These are phyloP conservation scores for Rhaphigaster nebulosa DNA, from an alignment of 2,888 invertebrate species.

Conservation along the genomic window DNA sequence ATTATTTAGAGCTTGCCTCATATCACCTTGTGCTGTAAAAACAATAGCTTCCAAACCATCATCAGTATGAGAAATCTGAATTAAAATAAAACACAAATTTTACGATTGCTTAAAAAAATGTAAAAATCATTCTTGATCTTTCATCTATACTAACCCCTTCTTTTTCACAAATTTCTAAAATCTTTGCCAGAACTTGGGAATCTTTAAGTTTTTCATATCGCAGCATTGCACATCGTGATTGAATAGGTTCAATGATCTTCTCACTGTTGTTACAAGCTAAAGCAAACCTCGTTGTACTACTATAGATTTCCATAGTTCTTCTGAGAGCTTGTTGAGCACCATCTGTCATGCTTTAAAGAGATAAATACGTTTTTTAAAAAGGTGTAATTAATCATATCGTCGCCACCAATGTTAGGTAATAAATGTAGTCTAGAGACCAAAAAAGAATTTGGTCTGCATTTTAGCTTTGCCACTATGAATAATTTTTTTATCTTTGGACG, in stretches of 20 bases:
- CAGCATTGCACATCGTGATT: slow-evolving; percentile 97
- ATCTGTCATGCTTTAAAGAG: slow-evolving; percentile 89
- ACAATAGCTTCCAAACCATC: slow-evolving; percentile 96
- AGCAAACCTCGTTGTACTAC: slow-evolving; percentile 96
- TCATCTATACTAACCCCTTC: slow-evolving; percentile 74
- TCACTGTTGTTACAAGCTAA: slow-evolving; percentile 98
- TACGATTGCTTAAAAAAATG: too few relatives aligned
- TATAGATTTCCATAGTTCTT: slow-evolving; percentile 98
- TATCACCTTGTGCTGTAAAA: slow-evolving; percentile 98
- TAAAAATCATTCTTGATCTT: too few relatives aligned
- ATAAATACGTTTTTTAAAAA: slow-evolving; percentile 47
- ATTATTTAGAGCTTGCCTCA: slow-evolving; percentile 98
- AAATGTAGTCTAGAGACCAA: too few relatives aligned
- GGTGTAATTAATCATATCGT: too few relatives aligned
- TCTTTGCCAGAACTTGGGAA: slow-evolving; percentile 88
- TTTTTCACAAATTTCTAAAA: slow-evolving; percentile 80
- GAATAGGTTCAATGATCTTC: slow-evolving; percentile 98
- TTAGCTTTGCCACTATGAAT: too few relatives aligned
- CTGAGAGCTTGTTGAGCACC: slow-evolving; percentile 98
- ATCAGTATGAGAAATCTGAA: slow-evolving; percentile 83
- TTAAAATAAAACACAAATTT: neutral
- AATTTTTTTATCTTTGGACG: too few relatives aligned
- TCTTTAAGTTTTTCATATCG: slow-evolving; percentile 92
- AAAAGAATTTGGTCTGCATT: too few relatives aligned
- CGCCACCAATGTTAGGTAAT: too few relatives aligned